Conservation (phyloP, 2,113 vertebrate species). For the Calidris pugnax region DNA sequence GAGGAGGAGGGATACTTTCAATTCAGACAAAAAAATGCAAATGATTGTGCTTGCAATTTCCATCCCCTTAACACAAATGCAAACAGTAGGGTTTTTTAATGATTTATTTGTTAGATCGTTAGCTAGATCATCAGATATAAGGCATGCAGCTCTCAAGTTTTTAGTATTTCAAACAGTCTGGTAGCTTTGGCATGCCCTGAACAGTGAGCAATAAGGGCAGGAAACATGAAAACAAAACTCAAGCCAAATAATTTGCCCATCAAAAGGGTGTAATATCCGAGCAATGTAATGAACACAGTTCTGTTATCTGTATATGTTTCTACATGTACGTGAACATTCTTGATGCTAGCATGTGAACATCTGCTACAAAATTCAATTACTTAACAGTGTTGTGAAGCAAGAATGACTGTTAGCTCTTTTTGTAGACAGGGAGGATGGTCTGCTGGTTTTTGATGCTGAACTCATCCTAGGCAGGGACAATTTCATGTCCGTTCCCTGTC, state of each 20-base stretch:
- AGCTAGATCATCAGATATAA: background rate
- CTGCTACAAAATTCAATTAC: background rate
- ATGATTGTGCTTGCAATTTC: background rate
- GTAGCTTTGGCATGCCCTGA: background rate
- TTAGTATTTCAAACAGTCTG: background rate
- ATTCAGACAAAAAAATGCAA: slow-evolving; percentile 10
- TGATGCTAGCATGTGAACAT: background rate
- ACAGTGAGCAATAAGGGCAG: background rate
- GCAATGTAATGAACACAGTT: background rate
- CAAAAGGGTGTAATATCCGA: background rate
- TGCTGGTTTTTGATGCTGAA: background rate
- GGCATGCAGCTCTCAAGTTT: background rate
- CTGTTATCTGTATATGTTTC: background rate
- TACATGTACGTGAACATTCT: background rate
- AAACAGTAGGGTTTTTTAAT: background rate
- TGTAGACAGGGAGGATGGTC: background rate
- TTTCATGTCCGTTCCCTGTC: background rate
- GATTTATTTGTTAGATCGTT: background rate
- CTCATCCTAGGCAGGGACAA: background rate
- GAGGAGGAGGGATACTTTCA: background rate
- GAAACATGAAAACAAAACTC: background rate
- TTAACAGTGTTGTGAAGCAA: background rate
- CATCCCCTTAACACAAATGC: background rate
- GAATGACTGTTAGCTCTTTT: background rate
- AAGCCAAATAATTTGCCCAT: background rate